Evolutionary conservation across 2,113 vertebrate species (phyloP), one percentile per base, ranked within the genome.

Genomic region (Trichechus manatus): DNA sequence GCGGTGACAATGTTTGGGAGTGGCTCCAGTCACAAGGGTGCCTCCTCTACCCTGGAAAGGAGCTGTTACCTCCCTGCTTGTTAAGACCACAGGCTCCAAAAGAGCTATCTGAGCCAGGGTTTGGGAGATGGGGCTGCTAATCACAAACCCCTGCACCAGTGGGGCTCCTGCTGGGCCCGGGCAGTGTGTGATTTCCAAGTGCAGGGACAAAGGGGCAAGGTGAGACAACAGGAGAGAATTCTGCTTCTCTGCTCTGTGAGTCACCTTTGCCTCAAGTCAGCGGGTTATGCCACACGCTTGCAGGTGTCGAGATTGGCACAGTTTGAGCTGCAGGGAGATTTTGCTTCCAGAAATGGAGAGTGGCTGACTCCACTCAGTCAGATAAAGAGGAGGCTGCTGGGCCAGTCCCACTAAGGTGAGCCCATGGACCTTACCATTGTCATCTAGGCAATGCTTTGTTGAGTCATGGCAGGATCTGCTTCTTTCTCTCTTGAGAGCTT

Each of bases 201-300:
- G n/a, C 70, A 50, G 91, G 81, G 90, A 94, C 72, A 89, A 81
- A 80, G 8, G 63, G 82, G 25, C 66, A 59, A 92, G 93, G 81
- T 9, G 1, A 27, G 42, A 14, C 31, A 3, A 27, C 0, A 0
- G 27, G n/a, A 56, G 53, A 63, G 59, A 15, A 17, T 2, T 23
- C 47, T 39, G 39, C 39, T 70, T 68, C 44, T 3, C 0, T 10
- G 3, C 66, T 94, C 42, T 2, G 9, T 0, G 0, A 44, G 7
- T 79, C 94, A 86, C 96, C 93, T 91, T 47, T 91, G 94, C 33
- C 81, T 39, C 9, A 1, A 22, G 50, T 61, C 50, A 27, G 50
- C 1, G 17, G 72, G 84, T 39, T 64, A 59, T 36, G 74, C 53
- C 63, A 68, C 9, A 6, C 1, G 29, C 64, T 81, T 44, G 70